These are phyloP conservation scores for Tupaia tana DNA, from an alignment of 2,113 vertebrate species.

Conservation along the genomic window DNA sequence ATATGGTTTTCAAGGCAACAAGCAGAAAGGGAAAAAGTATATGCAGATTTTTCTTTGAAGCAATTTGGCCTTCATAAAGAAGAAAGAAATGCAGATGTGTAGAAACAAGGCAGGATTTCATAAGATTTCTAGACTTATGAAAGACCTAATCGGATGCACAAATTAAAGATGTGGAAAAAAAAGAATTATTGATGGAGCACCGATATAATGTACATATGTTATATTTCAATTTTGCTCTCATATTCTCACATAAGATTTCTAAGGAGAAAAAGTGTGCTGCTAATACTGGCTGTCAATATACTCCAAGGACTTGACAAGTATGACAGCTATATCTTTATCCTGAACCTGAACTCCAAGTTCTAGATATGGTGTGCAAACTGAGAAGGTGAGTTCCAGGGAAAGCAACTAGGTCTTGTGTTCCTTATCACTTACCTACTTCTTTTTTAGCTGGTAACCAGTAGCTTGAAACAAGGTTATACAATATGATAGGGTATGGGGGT, in stretches of 20 bases:
- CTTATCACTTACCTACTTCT: neutral
- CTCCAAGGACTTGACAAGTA: neutral
- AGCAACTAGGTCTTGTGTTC: neutral
- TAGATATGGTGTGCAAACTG: neutral
- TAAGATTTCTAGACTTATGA: neutral
- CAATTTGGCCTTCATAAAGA: neutral
- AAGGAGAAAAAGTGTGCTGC: neutral
- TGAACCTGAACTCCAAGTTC: neutral
- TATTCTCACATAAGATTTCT: neutral
- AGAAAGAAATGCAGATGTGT: neutral
- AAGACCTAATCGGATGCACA: neutral
- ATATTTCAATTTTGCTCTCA: neutral
- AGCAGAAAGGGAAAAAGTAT: neutral
- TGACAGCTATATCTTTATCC: neutral
- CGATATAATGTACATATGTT: neutral
- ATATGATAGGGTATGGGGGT: too few relatives aligned
- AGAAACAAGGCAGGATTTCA: neutral
- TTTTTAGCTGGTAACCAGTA: neutral
- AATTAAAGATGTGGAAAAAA: conserved; percentile 18
- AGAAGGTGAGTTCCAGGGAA: neutral
- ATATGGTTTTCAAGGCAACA: neutral
- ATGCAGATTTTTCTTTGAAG: neutral
- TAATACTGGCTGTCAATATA: neutral
- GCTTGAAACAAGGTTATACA: neutral
- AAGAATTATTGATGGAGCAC: neutral